A percentile compares a stretch with the other conserved stretches of the same genome.
phyloP scores from a whole-genome alignment of 2,888 invertebrate species.

The Abrostola tripartita region DNA sequence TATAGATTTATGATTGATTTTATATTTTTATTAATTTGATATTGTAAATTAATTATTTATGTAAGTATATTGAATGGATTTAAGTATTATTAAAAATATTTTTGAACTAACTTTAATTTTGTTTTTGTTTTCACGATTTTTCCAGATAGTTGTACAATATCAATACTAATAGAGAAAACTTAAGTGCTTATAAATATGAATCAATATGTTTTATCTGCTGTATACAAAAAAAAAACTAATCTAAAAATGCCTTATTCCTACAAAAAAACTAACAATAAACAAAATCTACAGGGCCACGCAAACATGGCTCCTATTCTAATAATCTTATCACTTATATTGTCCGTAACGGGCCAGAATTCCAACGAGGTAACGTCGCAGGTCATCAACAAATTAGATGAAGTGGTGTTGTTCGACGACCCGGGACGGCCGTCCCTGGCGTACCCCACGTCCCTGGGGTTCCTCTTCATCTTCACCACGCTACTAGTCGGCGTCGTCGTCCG shows the following conservation, averaged over 20 bases:
- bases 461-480: constrained; percentile 74
- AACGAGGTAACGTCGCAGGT: not conserved
- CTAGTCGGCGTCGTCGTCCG: constrained; percentile 76
- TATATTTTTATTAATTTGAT: constrained; percentile 10
- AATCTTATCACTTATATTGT: constrained; percentile 32
- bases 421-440: constrained; percentile 69
- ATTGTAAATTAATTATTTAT: not conserved
- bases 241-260: not conserved
- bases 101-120: too few relatives aligned
- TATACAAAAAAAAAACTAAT: too few relatives aligned
- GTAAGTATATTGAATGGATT: too few relatives aligned
- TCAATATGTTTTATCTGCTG: not conserved
- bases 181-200: too few relatives aligned
- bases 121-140: too few relatives aligned
- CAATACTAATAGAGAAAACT: too few relatives aligned
- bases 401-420: constrained; percentile 56
- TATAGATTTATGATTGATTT: constrained; percentile 56
- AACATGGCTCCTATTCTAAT: constrained; percentile 45
- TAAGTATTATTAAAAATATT: too few relatives aligned
- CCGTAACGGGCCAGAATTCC: not conserved
- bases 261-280: not conserved
- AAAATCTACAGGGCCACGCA: constrained; percentile 59
- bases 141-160: too few relatives aligned
- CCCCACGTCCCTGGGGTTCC: constrained; percentile 70
- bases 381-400: constrained; percentile 20